Evolutionary conservation across 2,888 invertebrate genomes (phyloP).

Genomic region (Volucella zonaria): DNA sequence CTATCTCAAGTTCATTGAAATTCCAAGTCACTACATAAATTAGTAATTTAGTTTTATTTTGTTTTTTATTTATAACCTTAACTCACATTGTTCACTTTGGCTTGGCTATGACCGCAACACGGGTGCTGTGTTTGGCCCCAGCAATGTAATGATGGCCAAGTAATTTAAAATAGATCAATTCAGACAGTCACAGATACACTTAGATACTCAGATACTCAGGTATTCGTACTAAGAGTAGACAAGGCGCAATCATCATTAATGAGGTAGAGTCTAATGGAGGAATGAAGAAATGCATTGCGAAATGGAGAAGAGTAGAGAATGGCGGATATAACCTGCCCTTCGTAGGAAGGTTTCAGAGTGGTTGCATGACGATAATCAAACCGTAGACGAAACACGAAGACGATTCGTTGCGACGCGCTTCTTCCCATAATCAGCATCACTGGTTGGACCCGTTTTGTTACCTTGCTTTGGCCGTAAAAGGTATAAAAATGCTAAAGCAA

Average conservation of each 20-base stretch:
- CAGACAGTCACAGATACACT: conserved; percentile 5
- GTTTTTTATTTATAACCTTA: conserved; percentile 1
- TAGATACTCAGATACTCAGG: background rate
- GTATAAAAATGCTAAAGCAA: conserved; percentile 39
- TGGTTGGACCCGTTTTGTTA: conserved; percentile 63
- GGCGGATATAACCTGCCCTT: conserved; percentile 30
- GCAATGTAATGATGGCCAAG: background rate
- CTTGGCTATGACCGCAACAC: conserved; percentile 14
- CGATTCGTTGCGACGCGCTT: background rate
- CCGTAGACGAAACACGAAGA: conserved; percentile 18
- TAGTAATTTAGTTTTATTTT: conserved; percentile 23
- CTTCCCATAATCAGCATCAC: conserved; percentile 16
- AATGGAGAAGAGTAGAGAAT: conserved; percentile 43
- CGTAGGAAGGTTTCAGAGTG: conserved; percentile 46
- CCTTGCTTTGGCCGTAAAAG: conserved; percentile 51
- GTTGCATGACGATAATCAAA: conserved; percentile 19
- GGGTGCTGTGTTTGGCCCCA: conserved; percentile 1
- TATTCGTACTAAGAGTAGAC: too few species aligned
- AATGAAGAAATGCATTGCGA: background rate
- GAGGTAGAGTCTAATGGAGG: conserved; percentile 20
- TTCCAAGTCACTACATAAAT: conserved; percentile 48
- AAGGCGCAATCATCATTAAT: conserved; percentile 26
- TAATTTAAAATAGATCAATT: conserved; percentile 53
- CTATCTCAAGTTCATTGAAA: conserved; percentile 57
- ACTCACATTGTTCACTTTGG: conserved; percentile 35